phyloP scores from a whole-genome alignment of 2,888 invertebrate genomes.

The Sepioteuthis lessoniana region DNA sequence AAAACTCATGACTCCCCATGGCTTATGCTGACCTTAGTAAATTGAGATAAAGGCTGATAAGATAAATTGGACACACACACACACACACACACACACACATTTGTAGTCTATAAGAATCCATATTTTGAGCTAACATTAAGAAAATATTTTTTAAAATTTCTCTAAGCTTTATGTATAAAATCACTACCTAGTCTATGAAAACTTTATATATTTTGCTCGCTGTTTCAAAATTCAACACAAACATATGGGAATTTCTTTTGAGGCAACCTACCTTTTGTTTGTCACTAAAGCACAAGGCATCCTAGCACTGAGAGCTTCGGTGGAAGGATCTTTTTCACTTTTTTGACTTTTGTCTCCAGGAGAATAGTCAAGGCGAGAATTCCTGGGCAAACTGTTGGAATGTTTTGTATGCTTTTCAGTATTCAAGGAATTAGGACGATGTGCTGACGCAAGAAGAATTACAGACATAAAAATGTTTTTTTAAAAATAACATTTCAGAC shows the following conservation, averaged over 20 bases:
- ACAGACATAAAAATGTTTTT: not conserved
- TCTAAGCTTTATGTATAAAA: no score
- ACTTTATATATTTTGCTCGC: no score
- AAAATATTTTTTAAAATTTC: no score
- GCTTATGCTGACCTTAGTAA: no score
- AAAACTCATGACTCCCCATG: no score
- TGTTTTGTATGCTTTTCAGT: slow-evolving; percentile 24
- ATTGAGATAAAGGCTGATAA: no score
- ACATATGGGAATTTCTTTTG: not conserved
- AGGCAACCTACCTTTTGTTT: not conserved
- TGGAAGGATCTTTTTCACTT: not conserved
- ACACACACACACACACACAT: no score
- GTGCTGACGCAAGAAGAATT: not conserved
- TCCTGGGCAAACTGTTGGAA: slow-evolving; percentile 35
- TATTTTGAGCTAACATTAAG: no score
- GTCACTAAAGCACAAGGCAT: not conserved
- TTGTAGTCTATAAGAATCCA: no score
- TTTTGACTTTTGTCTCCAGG: not conserved
- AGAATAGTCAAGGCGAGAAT: not conserved
- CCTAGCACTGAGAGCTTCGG: not conserved
- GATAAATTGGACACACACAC: no score
- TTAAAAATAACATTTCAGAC: not conserved
- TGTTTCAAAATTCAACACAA: not conserved
- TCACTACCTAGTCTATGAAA: no score
- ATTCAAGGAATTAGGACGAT: not conserved